phyloP scores from a whole-genome alignment of 2,888 invertebrate species.

The Sclerodermus sp. region DNA sequence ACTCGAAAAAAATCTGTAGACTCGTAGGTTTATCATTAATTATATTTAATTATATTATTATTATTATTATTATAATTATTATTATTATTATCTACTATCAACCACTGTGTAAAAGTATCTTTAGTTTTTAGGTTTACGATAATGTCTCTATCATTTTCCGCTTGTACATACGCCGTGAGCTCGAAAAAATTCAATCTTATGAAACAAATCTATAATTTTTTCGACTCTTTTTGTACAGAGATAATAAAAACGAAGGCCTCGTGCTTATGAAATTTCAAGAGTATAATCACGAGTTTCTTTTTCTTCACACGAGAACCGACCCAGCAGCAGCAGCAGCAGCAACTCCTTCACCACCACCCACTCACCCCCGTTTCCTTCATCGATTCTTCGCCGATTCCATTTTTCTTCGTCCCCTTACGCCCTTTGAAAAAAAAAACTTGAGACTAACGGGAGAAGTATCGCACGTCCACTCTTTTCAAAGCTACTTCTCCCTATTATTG shows the following conservation, averaged over 20 bases:
- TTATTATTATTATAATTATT: too few relatives aligned
- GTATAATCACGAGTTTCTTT: conserved; percentile 32
- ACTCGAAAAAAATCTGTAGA: conserved; percentile 46
- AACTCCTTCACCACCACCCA: too few relatives aligned
- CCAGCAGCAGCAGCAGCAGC: too few relatives aligned
- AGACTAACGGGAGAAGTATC: too few relatives aligned
- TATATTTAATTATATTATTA: conserved; percentile 45
- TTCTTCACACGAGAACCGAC: too few relatives aligned
- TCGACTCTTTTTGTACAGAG: conserved; percentile 58
- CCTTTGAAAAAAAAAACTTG: too few relatives aligned
- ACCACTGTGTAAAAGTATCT: conserved; percentile 56
- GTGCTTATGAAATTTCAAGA: conserved; percentile 58
- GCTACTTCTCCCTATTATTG: too few relatives aligned
- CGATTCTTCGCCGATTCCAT: too few relatives aligned
- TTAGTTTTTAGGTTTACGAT: conserved; percentile 50
- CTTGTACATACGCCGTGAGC: conserved; percentile 58
- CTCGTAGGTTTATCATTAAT: conserved; percentile 50
- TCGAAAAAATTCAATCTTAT: conserved; percentile 55
- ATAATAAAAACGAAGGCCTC: conserved; percentile 57
- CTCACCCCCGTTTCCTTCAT: too few relatives aligned
- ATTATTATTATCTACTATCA: conserved; percentile 46
- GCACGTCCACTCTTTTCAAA: too few relatives aligned
- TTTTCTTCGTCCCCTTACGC: too few relatives aligned
- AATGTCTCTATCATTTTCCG: conserved; percentile 39
- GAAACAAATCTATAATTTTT: conserved; percentile 56